These are phyloP conservation scores for Passer domesticus DNA, from an alignment of 2,113 vertebrate genomes.

Conservation along the genomic window DNA sequence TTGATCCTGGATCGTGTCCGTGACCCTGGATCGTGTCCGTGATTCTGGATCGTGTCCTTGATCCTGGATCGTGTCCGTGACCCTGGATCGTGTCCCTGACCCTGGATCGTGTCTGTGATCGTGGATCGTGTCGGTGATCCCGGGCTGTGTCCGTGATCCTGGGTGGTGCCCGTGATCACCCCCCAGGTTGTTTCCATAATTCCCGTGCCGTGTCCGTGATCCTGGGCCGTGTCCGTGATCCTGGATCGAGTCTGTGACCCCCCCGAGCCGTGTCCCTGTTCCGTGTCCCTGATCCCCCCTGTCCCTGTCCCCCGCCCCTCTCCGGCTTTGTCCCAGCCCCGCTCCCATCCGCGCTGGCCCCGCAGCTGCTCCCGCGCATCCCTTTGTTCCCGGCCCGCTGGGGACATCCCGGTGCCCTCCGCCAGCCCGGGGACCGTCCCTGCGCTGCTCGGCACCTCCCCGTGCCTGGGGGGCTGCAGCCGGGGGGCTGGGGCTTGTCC, in stretches of 20 bases:
- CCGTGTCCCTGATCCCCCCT: not conserved
- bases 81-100: not conserved
- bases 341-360: not conserved
- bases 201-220: too few relatives aligned
- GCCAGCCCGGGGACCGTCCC: fast-evolving
- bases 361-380: not conserved
- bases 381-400: not conserved
- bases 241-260: not conserved
- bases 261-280: not conserved
- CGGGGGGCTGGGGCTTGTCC: not conserved
- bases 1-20: not conserved
- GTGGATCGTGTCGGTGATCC: not conserved
- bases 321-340: too few relatives aligned
- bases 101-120: not conserved
- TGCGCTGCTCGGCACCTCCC: not conserved
- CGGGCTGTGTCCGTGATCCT: too few relatives aligned
- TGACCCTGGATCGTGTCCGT: too few relatives aligned
- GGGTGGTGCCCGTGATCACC: too few relatives aligned
- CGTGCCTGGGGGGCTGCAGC: fast-evolving
- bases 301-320: too few relatives aligned
- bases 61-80: not conserved
- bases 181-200: too few relatives aligned
- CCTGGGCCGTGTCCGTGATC: too few relatives aligned
- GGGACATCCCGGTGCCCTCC: not conserved
- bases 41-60: not conserved